Evolutionary conservation across 2,113 vertebrate genomes (phyloP).

Genomic region (Falco punctatus): DNA sequence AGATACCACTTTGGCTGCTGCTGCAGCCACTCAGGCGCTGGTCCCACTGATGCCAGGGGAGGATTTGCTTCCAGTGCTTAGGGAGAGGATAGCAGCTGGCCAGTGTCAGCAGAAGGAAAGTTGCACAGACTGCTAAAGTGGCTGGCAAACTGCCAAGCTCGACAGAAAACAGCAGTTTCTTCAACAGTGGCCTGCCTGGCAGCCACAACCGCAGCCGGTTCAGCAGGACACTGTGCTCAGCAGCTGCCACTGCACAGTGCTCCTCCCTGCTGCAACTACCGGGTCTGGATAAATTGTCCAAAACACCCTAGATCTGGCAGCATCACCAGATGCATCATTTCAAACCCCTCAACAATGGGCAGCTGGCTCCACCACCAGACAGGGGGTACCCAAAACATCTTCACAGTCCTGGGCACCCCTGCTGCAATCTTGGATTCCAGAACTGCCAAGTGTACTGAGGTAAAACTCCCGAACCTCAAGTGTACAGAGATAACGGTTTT

Average conservation of each 20-base stretch:
- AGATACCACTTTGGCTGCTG: not conserved
- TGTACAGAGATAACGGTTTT: not conserved
- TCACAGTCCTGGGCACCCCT: not conserved
- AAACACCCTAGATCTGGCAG: not conserved
- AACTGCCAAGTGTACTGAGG: not conserved
- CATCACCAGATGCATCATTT: not conserved
- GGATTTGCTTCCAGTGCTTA: not conserved
- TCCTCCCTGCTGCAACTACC: not conserved
- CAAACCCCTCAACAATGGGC: not conserved
- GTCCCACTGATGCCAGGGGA: not conserved
- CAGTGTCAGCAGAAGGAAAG: not conserved
- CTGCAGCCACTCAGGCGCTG: not conserved
- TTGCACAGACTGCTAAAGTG: not conserved
- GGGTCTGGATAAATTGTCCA: fast-evolving
- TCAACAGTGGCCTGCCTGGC: not conserved
- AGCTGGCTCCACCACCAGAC: not conserved
- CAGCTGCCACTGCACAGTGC: not conserved
- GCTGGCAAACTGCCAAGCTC: not conserved
- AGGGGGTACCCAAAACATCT: not conserved
- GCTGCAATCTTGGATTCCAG: not conserved
- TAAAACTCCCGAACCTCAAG: not conserved
- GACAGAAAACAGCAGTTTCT: not conserved
- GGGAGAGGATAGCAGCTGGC: not conserved
- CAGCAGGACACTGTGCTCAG: not conserved
- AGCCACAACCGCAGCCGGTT: not conserved